These are phyloP conservation scores for Orchesella cincta DNA, from an alignment of 1,140 invertebrate species.

Conservation along the genomic window DNA sequence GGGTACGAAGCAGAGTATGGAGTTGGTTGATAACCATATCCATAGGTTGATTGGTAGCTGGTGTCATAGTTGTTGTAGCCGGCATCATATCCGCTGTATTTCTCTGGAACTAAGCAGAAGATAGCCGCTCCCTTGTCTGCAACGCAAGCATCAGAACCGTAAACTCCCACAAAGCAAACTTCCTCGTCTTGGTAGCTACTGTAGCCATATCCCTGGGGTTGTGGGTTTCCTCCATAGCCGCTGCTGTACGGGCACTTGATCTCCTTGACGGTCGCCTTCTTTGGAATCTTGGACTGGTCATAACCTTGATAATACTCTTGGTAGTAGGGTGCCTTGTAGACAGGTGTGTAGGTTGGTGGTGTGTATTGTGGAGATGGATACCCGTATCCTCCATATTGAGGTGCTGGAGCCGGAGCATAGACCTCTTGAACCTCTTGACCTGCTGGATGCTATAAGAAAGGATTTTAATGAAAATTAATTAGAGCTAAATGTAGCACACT, in stretches of 20 bases:
- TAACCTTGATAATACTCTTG: constrained; percentile 38
- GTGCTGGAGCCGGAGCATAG: constrained; percentile 20
- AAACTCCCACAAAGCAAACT: constrained; percentile 44
- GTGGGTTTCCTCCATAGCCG: neutral
- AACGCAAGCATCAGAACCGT: constrained; percentile 48
- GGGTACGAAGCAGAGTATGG: constrained; percentile 31
- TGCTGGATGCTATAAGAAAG: constrained; percentile 37
- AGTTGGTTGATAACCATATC: constrained; percentile 19
- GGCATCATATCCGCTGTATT: constrained; percentile 29
- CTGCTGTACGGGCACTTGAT: constrained; percentile 33
- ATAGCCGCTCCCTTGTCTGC: constrained; percentile 48
- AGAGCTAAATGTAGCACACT: constrained; percentile 12
- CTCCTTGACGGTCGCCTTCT: constrained; percentile 45
- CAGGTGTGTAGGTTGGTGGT: constrained; percentile 1
- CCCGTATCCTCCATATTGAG: too few species aligned
- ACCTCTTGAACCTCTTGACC: constrained; percentile 10
- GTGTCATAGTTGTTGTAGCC: neutral
- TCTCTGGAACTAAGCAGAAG: constrained; percentile 42
- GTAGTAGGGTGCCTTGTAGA: constrained; percentile 31
- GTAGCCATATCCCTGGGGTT: constrained; percentile 9
- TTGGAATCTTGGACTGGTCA: constrained; percentile 40
- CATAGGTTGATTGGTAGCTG: constrained; percentile 13
- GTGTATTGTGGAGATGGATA: constrained; percentile 30
- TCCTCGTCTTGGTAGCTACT: constrained; percentile 35
- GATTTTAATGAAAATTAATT: constrained; percentile 19